Percentiles rank a stretch among this genome's conserved stretches.
These are phyloP conservation scores for Hirtodrosophila duncani DNA, from an alignment of 2,888 invertebrate species.

Conservation along the genomic window DNA sequence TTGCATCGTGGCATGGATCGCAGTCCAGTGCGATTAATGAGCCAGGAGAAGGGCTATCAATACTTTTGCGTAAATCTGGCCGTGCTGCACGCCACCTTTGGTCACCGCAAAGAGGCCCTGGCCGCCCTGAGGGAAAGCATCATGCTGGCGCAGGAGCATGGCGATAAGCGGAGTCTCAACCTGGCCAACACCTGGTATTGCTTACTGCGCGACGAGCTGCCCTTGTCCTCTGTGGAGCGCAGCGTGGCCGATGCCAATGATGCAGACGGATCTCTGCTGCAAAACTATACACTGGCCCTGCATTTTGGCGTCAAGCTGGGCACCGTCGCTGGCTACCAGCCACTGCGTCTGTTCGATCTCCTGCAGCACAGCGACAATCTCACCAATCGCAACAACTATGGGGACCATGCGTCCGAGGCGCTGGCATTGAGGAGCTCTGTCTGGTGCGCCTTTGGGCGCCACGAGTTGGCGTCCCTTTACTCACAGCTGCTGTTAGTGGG, in stretches of 20 bases:
- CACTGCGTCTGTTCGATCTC: slow-evolving; percentile 81
- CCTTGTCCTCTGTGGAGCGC: slow-evolving; percentile 71
- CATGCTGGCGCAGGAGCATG: slow-evolving; percentile 91
- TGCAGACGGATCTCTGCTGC: slow-evolving; percentile 82
- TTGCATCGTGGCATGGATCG: slow-evolving; percentile 85
- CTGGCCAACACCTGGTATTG: slow-evolving; percentile 91
- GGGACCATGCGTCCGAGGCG: slow-evolving; percentile 88
- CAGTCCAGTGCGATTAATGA: slow-evolving; percentile 84
- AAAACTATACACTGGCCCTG: slow-evolving; percentile 85
- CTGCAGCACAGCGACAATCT: slow-evolving; percentile 90
- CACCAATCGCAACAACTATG: slow-evolving; percentile 90
- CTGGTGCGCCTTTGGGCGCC: slow-evolving; percentile 93
- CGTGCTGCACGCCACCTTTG: slow-evolving; percentile 90
- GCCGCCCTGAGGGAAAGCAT: slow-evolving; percentile 92
- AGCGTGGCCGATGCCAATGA: slow-evolving; percentile 63
- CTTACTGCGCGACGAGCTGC: slow-evolving; percentile 78
- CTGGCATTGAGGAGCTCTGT: slow-evolving; percentile 90
- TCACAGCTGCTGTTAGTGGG: slow-evolving; percentile 88
- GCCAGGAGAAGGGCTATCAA: slow-evolving; percentile 87
- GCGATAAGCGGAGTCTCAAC: slow-evolving; percentile 90
- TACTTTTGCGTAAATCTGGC: slow-evolving; percentile 95
- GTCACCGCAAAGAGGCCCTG: slow-evolving; percentile 85
- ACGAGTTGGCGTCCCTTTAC: slow-evolving; percentile 89
- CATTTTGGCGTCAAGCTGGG: slow-evolving; percentile 88
- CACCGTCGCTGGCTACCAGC: slow-evolving; percentile 79